Evolutionary conservation across 1,140 invertebrate species (phyloP).

Genomic region (Dreissena rostriformis): DNA sequence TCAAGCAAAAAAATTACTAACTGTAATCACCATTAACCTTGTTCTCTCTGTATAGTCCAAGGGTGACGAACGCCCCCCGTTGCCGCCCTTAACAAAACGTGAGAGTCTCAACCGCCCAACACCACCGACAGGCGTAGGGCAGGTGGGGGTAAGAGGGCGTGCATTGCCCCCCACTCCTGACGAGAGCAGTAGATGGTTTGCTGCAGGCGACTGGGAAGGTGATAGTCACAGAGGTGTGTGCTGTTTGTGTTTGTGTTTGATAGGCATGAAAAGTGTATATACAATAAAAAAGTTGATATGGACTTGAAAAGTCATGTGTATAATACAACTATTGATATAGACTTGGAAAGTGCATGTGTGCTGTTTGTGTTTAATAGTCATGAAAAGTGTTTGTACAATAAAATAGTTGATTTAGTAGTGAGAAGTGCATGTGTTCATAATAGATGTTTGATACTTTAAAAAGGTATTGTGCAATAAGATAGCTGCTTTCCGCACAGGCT

Average conservation of each 20-base stretch:
- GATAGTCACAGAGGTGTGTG: neutral
- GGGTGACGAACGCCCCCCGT: slow-evolving; percentile 14
- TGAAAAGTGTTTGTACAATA: no score
- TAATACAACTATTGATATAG: neutral
- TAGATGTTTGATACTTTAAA: no score
- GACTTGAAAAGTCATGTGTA: neutral
- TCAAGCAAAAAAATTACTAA: no score
- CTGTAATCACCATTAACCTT: no score
- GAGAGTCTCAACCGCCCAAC: slow-evolving; percentile 7
- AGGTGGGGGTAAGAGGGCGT: neutral
- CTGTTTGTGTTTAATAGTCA: no score
- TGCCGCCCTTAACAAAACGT: slow-evolving; percentile 32
- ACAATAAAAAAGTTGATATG: neutral
- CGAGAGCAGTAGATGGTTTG: neutral
- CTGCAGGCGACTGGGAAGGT: slow-evolving; percentile 31
- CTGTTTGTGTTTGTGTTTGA: no score
- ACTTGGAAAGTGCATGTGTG: neutral
- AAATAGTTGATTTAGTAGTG: no score
- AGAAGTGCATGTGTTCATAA: no score
- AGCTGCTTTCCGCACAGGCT: no score
- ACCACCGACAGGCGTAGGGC: neutral
- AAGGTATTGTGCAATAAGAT: no score
- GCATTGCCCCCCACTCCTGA: slow-evolving; percentile 38
- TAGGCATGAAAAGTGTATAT: neutral
- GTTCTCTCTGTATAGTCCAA: neutral